phyloP scores from a whole-genome alignment of 1,140 invertebrate species.

The silkworm (Bombyx mori) region DNA sequence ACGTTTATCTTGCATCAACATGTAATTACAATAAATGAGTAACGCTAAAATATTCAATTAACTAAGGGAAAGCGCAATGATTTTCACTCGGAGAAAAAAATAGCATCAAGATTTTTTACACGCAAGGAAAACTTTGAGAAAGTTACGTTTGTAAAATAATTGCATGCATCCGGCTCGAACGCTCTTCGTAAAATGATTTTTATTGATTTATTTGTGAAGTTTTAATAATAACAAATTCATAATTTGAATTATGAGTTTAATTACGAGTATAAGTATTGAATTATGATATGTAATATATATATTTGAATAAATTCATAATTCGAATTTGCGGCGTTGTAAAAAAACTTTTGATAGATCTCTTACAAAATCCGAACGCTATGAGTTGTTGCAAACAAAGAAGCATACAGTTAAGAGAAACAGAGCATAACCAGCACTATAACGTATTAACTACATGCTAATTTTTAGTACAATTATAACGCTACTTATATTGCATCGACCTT shows the following conservation, averaged over 20 bases:
- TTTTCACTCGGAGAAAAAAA: constrained; percentile 52
- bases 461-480: constrained; percentile 13
- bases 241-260: too few species aligned
- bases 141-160: constrained; percentile 16
- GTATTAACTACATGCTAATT: constrained; percentile 66
- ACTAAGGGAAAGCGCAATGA: constrained; percentile 51
- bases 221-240: too few species aligned
- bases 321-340: too few species aligned
- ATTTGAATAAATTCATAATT: too few species aligned
- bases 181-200: not conserved
- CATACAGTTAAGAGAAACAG: constrained; percentile 30
- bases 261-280: too few species aligned
- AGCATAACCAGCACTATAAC: constrained; percentile 58
- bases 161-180: not conserved
- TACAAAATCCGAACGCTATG: too few species aligned
- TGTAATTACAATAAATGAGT: constrained; percentile 39
- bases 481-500: too few species aligned
- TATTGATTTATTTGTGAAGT: too few species aligned
- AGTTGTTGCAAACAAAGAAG: too few species aligned
- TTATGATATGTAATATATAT: too few species aligned
- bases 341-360: too few species aligned
- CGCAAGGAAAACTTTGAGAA: constrained; percentile 57
- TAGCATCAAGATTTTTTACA: constrained; percentile 65
- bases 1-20: constrained; percentile 22
- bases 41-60: constrained; percentile 52